Conservation (phyloP, 2,113 vertebrate genomes). For the Hassar affinis region DNA sequence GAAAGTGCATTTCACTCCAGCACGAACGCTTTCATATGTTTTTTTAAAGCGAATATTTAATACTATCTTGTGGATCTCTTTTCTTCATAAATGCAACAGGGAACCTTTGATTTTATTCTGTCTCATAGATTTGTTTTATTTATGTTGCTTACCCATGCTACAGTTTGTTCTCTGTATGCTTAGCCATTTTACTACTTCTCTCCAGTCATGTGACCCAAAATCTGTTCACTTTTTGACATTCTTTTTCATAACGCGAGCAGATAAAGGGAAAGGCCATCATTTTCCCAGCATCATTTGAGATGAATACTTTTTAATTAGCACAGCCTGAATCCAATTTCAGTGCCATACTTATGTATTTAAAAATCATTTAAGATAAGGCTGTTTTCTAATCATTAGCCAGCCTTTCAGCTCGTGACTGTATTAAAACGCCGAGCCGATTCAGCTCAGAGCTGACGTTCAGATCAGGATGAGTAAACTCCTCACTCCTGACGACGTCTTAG, state of each 20-base stretch:
- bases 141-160: not conserved
- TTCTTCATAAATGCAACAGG: not conserved
- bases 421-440: conserved; percentile 30
- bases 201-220: not conserved
- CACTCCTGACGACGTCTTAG: conserved; percentile 35
- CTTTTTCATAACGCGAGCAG: not conserved
- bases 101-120: not conserved
- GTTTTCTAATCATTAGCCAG: conserved; percentile 43
- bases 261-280: conserved; percentile 25
- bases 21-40: not conserved
- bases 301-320: conserved; percentile 47
- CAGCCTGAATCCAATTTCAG: conserved; percentile 44
- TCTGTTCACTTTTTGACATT: conserved; percentile 7
- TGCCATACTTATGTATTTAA: conserved; percentile 40
- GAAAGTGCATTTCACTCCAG: not conserved
- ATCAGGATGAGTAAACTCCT: conserved; percentile 42
- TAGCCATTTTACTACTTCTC: not conserved
- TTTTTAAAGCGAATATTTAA: not conserved
- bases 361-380: conserved; percentile 44
- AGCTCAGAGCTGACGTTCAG: conserved; percentile 34
- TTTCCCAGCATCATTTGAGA: conserved; percentile 42
- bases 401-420: conserved; percentile 35
- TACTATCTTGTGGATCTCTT: not conserved
- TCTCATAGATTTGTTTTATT: not conserved
- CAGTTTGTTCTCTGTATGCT: not conserved